phyloP scores from a whole-genome alignment of 2,113 vertebrate species.

The Columba livia region DNA sequence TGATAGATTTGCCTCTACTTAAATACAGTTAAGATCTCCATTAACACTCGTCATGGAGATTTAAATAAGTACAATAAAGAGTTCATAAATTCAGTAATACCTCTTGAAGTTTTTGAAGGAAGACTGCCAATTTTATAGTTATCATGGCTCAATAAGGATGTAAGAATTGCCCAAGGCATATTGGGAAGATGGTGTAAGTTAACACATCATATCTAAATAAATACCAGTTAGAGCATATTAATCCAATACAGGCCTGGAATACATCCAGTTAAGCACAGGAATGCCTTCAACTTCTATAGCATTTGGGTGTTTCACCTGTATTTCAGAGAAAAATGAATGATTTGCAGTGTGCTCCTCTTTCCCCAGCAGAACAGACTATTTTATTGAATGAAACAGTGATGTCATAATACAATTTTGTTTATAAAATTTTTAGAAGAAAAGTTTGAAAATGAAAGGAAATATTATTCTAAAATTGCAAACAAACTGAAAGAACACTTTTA shows the following conservation, averaged over 20 bases:
- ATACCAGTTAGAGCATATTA: background rate
- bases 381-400: background rate
- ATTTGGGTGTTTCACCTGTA: background rate
- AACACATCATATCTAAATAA: background rate
- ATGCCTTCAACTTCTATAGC: background rate
- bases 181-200: background rate
- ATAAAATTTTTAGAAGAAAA: background rate
- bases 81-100: background rate
- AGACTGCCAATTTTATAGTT: background rate
- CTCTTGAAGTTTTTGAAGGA: background rate
- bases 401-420: background rate
- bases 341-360: background rate
- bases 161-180: background rate
- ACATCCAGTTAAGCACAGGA: background rate
- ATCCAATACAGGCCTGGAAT: background rate
- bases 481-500: background rate
- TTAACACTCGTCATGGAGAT: background rate
- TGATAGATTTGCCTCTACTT: background rate
- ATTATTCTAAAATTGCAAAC: background rate
- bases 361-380: background rate
- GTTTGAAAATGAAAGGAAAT: background rate
- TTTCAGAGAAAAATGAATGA: background rate
- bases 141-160: background rate
- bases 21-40: background rate
- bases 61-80: background rate